Evolutionary conservation across 1,140 invertebrate genomes (phyloP), one percentile per base, ranked within the genome.

Genomic region (Condylostylus longicornis): DNA sequence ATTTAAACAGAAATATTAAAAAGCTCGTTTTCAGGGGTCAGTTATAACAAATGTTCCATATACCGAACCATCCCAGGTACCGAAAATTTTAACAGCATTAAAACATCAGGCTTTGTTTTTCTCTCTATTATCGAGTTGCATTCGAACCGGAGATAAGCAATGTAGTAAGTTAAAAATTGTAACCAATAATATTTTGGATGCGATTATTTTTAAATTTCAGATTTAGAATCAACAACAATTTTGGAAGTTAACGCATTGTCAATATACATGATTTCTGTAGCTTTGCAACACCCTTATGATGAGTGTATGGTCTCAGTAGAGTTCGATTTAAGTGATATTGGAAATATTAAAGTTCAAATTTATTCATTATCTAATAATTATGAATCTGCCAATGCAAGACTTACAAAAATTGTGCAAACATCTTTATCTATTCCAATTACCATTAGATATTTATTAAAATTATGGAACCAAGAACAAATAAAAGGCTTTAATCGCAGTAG

Each of bases 51-150:
- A 75, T 36, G 79, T 97, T 40, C 85, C 88, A 1, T 95, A 95
- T 57, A 90, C 85, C 3, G 89, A 95, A 66, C 90, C 90, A 3
- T 79, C 80, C 6, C 84, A 93, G 54, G 86, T 96, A n/a, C 78
- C 88, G 12, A 75, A 79, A 48, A 83, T 97, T 39, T 69, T 97
- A 7, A 72, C 76, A 18, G 75, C 74, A 43, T 68, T 97, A 2
- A 66, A 91, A 13, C 86, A 93, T 52, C 90, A 96, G 64, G 78
- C 86, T 4, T 66, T 93, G 1, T 95, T 95, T 58, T 96, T 94
- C 62, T 76, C 82, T 4, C 67, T 95, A 4, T 70, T 96, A 32
- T 67, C 75, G 9, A 90, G 84, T 53, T 93, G 88, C 62, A 79
- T 97, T 18, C 66, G 90, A 27, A 71, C 80, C 3, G 74, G 75